These are phyloP conservation scores for Rhagologus leucostigma DNA, from an alignment of 2,113 vertebrate genomes.

Conservation along the genomic window DNA sequence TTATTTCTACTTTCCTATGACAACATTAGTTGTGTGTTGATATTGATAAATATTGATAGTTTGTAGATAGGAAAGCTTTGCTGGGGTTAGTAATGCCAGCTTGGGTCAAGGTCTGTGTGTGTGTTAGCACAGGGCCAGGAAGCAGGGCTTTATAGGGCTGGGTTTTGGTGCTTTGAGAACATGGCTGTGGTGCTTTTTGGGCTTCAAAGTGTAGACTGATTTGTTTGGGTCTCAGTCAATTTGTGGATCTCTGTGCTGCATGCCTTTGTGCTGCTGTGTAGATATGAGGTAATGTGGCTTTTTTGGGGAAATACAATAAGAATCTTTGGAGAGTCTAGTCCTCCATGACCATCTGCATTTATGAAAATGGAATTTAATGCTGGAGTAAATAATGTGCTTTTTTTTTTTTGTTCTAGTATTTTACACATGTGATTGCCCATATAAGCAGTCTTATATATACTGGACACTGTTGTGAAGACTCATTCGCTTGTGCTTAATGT, in stretches of 20 bases:
- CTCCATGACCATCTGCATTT: neutral
- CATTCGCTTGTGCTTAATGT: neutral
- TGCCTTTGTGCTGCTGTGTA: neutral
- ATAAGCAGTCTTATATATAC: neutral
- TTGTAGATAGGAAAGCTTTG: neutral
- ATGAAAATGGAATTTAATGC: neutral
- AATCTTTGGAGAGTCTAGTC: neutral
- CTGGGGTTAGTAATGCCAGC: no score
- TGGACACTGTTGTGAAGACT: neutral
- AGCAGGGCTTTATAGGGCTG: neutral
- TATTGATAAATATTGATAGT: neutral
- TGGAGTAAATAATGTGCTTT: neutral
- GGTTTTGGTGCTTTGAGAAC: neutral
- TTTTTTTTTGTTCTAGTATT: neutral
- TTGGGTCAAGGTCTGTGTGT: neutral
- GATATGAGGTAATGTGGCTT: accelerated
- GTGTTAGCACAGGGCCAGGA: neutral
- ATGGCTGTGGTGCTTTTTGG: neutral
- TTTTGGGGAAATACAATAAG: neutral
- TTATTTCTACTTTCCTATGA: neutral
- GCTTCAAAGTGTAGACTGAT: neutral
- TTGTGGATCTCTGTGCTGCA: neutral
- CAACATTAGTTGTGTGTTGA: neutral
- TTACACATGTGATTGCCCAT: neutral
- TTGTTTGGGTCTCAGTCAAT: neutral